phyloP scores from a whole-genome alignment of 2,797 vertebrate species.

The Helarctos malayanus region DNA sequence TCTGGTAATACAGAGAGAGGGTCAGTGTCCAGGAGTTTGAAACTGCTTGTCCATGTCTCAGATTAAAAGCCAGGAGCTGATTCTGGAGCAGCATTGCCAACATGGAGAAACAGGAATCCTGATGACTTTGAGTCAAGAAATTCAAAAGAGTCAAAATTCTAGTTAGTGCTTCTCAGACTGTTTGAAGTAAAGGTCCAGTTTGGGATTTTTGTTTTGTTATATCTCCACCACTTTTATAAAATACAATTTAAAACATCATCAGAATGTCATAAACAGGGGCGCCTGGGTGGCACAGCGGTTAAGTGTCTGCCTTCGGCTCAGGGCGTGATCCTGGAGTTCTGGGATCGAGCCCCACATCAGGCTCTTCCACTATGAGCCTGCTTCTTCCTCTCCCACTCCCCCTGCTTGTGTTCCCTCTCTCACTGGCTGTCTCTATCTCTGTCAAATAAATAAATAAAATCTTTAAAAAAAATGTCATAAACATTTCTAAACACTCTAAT shows the following conservation, averaged over 20 bases:
- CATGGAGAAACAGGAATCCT: not conserved
- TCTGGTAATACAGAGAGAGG: not conserved
- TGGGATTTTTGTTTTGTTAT: not conserved
- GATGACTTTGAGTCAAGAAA: not conserved
- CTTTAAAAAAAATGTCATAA: not conserved
- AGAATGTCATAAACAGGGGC: not conserved
- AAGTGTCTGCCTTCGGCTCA: too few relatives aligned
- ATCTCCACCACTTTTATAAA: constrained; percentile 43
- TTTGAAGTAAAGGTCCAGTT: not conserved
- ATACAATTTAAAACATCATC: not conserved
- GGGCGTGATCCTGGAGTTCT: too few relatives aligned
- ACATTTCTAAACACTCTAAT: not conserved
- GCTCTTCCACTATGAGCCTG: too few relatives aligned
- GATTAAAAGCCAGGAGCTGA: not conserved
- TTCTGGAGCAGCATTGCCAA: not conserved
- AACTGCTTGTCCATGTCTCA: not conserved
- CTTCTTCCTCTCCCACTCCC: too few relatives aligned
- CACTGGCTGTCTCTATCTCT: too few relatives aligned
- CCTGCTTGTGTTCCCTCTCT: too few relatives aligned
- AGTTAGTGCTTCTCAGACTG: not conserved
- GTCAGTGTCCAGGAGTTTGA: not conserved
- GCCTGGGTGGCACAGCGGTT: too few relatives aligned
- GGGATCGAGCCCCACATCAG: too few relatives aligned
- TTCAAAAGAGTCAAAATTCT: constrained; percentile 7
- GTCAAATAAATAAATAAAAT: too few relatives aligned